A percentile compares a stretch with the other conserved stretches of the same genome.
Evolutionary conservation across 2,113 vertebrate genomes (phyloP).

Genomic region (Onychostruthus taczanowskii): DNA sequence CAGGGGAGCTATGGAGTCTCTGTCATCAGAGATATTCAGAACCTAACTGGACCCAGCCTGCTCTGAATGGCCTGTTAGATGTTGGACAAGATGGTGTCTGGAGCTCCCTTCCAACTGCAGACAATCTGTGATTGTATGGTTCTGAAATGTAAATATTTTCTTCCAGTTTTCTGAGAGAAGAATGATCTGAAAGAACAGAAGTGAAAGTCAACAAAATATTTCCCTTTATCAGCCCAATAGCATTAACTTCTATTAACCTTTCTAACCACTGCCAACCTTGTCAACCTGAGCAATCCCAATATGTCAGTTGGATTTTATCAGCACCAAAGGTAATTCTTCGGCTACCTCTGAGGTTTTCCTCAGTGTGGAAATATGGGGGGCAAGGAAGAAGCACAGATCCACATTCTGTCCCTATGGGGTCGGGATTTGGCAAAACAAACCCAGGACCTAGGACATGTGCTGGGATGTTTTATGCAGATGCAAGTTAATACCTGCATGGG

Average conservation of each 20-base stretch:
- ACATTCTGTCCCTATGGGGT: neutral
- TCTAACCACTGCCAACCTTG: neutral
- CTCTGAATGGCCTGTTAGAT: neutral
- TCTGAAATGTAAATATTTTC: neutral
- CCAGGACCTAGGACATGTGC: neutral
- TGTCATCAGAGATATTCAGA: neutral
- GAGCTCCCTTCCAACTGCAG: neutral
- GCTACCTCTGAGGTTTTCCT: neutral
- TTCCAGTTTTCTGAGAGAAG: neutral
- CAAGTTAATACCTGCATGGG: neutral
- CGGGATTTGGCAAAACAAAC: neutral
- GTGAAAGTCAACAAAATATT: neutral
- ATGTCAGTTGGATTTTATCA: neutral
- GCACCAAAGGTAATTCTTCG: neutral
- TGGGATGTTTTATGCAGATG: neutral
- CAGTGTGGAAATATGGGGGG: neutral
- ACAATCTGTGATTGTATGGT: neutral
- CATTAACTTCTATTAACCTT: neutral
- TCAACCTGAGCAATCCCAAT: neutral
- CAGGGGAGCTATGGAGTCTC: neutral
- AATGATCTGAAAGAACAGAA: neutral
- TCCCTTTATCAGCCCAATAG: neutral
- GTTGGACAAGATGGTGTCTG: neutral
- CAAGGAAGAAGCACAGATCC: neutral
- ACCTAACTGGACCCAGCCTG: neutral